These are phyloP conservation scores for Oreonectes daqikongensis DNA, from an alignment of 2,797 vertebrate genomes.

Conservation along the genomic window DNA sequence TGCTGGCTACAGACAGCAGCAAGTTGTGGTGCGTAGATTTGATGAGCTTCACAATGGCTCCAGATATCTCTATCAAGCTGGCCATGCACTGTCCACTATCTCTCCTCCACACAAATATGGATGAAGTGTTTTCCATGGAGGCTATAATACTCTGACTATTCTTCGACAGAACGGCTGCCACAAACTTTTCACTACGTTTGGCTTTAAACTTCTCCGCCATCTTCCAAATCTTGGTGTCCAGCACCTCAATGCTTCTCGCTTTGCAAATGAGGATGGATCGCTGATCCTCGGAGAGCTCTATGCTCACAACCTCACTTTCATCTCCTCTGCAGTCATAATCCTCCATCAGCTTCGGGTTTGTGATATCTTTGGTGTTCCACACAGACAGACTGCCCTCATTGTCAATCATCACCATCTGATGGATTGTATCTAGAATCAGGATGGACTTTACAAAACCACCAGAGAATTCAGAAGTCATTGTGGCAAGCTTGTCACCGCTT, in stretches of 20 bases:
- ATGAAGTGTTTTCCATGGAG: slow-evolving; percentile 98
- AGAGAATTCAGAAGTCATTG: slow-evolving; percentile 95
- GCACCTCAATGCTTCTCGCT: slow-evolving; percentile 92
- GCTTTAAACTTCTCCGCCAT: slow-evolving; percentile 97
- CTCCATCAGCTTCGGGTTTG: slow-evolving; percentile 90
- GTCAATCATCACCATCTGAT: slow-evolving; percentile 98
- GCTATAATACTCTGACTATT: slow-evolving; percentile 97
- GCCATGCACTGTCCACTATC: slow-evolving; percentile 99
- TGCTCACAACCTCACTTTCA: slow-evolving; percentile 92
- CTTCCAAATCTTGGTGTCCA: slow-evolving; percentile 94
- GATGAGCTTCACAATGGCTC: slow-evolving; percentile 95
- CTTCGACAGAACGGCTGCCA: slow-evolving; percentile 94
- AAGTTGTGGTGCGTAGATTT: slow-evolving; percentile 97
- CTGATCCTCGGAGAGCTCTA: slow-evolving; percentile 97
- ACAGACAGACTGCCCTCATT: slow-evolving; percentile 96
- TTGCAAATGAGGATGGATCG: slow-evolving; percentile 97
- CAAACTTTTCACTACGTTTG: slow-evolving; percentile 92
- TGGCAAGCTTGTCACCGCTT: slow-evolving; percentile 94
- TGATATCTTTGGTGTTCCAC: slow-evolving; percentile 95
- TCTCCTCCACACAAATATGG: slow-evolving; percentile 97
- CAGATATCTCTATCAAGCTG: slow-evolving; percentile 96
- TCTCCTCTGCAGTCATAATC: slow-evolving; percentile 96
- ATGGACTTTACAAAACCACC: slow-evolving; percentile 97
- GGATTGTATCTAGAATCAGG: slow-evolving; percentile 89
- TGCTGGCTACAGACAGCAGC: slow-evolving; percentile 94